A percentile compares a stretch with the other conserved stretches of the same genome.
Conservation (phyloP, 2,888 invertebrate genomes). For the Andrena praecox region DNA sequence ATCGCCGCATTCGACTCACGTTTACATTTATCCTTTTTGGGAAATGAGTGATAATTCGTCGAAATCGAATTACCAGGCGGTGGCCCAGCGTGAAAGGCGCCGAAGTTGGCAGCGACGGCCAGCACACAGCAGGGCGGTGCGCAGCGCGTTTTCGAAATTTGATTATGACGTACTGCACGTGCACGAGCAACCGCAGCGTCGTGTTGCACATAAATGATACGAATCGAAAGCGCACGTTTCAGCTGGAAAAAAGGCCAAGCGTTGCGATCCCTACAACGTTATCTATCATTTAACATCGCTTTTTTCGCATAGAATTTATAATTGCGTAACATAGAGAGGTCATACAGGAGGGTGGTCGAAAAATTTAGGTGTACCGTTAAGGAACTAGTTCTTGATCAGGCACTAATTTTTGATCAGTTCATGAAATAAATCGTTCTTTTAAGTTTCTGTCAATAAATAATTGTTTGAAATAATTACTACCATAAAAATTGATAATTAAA, state of each 20-base stretch:
- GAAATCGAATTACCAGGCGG: conserved; percentile 81
- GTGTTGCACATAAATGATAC: conserved; percentile 76
- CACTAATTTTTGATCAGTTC: too few species aligned
- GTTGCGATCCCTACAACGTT: neutral
- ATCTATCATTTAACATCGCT: neutral
- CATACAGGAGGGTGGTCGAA: too few species aligned
- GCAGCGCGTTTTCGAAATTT: conserved; percentile 79
- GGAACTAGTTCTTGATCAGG: too few species aligned
- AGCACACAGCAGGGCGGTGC: conserved; percentile 59
- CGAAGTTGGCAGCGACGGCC: conserved; percentile 77
- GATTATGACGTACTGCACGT: conserved; percentile 78
- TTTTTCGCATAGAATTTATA: neutral
- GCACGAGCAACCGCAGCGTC: conserved; percentile 73
- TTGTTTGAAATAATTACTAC: too few species aligned
- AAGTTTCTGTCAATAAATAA: too few species aligned
- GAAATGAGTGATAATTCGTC: conserved; percentile 83
- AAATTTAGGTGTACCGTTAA: too few species aligned
- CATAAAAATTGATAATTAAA: too few species aligned
- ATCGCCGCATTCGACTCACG: conserved; percentile 79
- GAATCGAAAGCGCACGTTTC: conserved; percentile 60
- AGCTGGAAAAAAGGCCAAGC: conserved; percentile 4
- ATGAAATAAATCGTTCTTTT: too few species aligned
- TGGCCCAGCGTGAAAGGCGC: conserved; percentile 79
- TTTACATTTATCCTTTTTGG: conserved; percentile 82
- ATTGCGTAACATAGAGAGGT: too few species aligned